Conservation (phyloP, 2,888 invertebrate genomes). For the Orthonevra nobilis region DNA sequence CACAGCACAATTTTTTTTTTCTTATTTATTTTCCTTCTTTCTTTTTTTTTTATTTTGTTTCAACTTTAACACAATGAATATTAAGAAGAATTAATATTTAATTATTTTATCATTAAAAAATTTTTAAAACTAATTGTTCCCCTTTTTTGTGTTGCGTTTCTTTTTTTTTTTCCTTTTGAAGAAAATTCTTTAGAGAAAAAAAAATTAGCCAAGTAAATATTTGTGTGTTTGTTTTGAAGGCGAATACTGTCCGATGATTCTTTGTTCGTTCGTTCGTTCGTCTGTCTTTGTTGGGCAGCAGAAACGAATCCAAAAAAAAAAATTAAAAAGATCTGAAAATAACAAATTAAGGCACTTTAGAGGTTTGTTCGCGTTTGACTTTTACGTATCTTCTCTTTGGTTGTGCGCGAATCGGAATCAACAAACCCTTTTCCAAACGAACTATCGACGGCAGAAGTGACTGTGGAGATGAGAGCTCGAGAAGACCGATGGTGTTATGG, state of each 20-base stretch:
- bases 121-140: conserved; percentile 1
- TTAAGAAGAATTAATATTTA: background rate
- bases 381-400: background rate
- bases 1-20: conserved; percentile 44
- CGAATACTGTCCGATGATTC: no score
- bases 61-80: conserved; percentile 12
- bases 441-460: no score
- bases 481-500: no score
- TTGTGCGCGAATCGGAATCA: conserved; percentile 1
- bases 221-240: background rate
- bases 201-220: background rate
- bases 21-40: conserved; percentile 15
- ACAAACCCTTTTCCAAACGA: conserved; percentile 13
- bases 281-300: conserved; percentile 9
- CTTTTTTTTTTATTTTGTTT: no score
- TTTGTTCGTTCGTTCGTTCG: no score
- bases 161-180: conserved; percentile 12
- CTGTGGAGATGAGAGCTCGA: no score
- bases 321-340: conserved; percentile 10
- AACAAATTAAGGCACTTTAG: conserved; percentile 43
- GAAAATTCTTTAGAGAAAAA: conserved; percentile 5
- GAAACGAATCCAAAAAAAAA: conserved; percentile 1
- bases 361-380: conserved; percentile 14
- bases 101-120: conserved; percentile 19
- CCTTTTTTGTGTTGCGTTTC: conserved; percentile 61